phyloP scores from a whole-genome alignment of 2,797 vertebrate species.

The Orestias chungarensis region DNA sequence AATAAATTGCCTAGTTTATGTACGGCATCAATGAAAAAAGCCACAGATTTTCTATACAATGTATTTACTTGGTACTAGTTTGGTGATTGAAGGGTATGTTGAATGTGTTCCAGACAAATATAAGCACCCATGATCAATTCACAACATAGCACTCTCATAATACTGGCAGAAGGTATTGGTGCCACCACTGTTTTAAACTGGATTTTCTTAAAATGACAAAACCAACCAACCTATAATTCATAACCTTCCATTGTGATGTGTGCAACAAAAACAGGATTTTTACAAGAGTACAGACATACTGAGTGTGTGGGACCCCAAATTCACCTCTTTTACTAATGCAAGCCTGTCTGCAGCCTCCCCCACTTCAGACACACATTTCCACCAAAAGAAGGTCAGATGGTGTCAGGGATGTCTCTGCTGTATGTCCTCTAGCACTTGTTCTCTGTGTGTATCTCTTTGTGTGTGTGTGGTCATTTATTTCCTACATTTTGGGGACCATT shows the following conservation, averaged over 20 bases:
- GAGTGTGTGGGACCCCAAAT: constrained; percentile 31
- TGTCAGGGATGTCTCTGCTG: constrained; percentile 53
- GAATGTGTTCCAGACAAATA: too few relatives aligned
- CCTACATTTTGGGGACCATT: too few relatives aligned
- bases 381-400: constrained; percentile 65
- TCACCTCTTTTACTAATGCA: constrained; percentile 66
- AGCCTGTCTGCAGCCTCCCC: constrained; percentile 62
- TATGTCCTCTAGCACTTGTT: constrained; percentile 51
- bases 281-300: constrained; percentile 19
- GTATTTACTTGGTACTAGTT: too few relatives aligned
- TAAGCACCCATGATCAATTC: too few relatives aligned
- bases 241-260: not conserved
- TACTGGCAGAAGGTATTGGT: too few relatives aligned
- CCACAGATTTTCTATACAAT: too few relatives aligned
- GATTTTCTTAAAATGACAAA: constrained; percentile 38
- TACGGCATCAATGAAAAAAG: too few relatives aligned
- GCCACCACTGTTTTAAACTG: too few relatives aligned
- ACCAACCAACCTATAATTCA: constrained; percentile 16
- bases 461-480: constrained; percentile 9
- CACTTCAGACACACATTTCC: constrained; percentile 35
- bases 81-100: too few relatives aligned
- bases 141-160: too few relatives aligned
- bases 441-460: not conserved
- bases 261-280: not conserved
- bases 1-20: too few relatives aligned